Conservation (phyloP, 2,113 vertebrate genomes). For the Tauraco erythrolophus region DNA sequence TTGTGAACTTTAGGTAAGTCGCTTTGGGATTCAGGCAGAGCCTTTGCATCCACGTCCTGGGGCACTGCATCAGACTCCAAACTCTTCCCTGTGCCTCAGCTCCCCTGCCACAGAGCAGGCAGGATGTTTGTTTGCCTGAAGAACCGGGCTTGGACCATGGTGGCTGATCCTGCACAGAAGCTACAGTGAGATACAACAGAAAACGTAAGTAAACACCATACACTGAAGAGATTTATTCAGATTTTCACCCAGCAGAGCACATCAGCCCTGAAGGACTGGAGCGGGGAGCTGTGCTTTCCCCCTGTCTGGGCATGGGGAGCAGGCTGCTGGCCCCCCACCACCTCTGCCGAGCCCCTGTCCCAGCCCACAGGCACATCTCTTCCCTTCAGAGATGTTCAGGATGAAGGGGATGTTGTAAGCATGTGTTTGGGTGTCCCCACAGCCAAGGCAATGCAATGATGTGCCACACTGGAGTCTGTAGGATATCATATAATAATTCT, state of each 20-base stretch:
- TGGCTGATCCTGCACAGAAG: background rate
- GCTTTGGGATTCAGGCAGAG: background rate
- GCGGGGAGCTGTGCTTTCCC: rapidly evolving
- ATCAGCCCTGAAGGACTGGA: background rate
- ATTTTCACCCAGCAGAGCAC: background rate
- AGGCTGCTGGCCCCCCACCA: rapidly evolving
- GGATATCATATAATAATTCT: background rate
- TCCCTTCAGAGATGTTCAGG: background rate
- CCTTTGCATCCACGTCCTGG: background rate
- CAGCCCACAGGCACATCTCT: background rate
- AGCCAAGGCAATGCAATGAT: background rate
- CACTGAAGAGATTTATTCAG: background rate
- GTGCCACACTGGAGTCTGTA: rapidly evolving
- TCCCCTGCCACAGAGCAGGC: background rate
- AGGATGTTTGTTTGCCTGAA: background rate
- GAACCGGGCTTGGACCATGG: background rate
- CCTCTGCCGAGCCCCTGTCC: background rate
- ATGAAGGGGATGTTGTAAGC: background rate
- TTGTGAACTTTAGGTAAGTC: background rate
- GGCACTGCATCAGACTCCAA: background rate
- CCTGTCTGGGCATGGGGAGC: background rate
- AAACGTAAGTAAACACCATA: background rate
- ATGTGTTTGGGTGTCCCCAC: background rate
- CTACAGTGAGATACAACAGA: background rate
- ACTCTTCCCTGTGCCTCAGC: background rate